phyloP scores from a whole-genome alignment of 2,888 invertebrate species.

The Rhagium mordax region DNA sequence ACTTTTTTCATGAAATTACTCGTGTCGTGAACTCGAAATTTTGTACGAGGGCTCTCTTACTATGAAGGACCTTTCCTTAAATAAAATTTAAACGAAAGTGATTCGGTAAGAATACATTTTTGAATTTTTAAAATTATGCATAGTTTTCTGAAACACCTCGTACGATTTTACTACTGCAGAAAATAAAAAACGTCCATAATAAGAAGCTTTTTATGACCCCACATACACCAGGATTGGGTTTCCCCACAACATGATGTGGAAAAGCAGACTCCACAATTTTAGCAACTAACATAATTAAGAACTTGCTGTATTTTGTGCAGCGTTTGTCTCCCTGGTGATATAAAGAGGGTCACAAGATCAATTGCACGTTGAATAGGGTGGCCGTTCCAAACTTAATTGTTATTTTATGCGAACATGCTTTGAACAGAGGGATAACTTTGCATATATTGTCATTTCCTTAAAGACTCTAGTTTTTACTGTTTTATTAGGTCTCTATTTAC shows the following conservation, averaged over 20 bases:
- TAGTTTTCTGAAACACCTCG: too few species aligned
- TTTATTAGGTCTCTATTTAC: neutral
- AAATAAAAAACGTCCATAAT: too few species aligned
- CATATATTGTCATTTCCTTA: neutral
- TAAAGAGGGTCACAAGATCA: conserved; percentile 6
- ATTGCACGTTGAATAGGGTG: conserved; percentile 3
- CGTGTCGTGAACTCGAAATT: too few species aligned
- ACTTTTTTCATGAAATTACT: too few species aligned
- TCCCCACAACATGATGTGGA: neutral
- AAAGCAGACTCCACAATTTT: neutral
- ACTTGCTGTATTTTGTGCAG: too few species aligned
- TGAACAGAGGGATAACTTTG: neutral
- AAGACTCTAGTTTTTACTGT: neutral
- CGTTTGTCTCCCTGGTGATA: neutral
- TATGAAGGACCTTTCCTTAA: too few species aligned
- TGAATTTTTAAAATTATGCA: too few species aligned
- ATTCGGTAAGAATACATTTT: too few species aligned
- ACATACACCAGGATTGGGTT: neutral
- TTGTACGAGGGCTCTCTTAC: too few species aligned
- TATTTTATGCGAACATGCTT: neutral
- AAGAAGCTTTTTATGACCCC: neutral
- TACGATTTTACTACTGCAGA: too few species aligned
- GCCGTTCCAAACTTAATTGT: neutral
- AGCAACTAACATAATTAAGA: conserved; percentile 8
- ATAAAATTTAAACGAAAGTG: too few species aligned